Base-by-base conservation (phyloP, 2,888 invertebrate genomes). In the Idaea aversata region DNA sequence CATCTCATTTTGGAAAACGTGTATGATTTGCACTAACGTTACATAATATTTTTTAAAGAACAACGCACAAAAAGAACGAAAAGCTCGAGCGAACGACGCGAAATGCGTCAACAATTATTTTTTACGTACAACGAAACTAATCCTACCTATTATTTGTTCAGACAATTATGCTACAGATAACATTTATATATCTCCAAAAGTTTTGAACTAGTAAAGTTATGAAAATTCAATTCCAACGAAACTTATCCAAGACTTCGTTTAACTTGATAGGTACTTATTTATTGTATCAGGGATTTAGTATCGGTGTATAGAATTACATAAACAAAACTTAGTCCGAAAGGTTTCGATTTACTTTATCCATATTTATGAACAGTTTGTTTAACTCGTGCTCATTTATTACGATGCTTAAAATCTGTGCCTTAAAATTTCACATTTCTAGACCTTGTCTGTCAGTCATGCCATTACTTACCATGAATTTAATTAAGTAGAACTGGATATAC, bases 171-270 rank as follows among this genome's bases (percentile, higher is more conserved):
- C 47, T 47, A 36, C 47, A 47, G 47, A 47, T 47, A 47, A 47
- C 10, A 47, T 47, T 47, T 47, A 7, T 13, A 47, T 47, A 47
- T 47, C 47, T 47, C 47, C 10, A 47, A 47, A 47, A 47, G 47
- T 47, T 25, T 47, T 47, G 47, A 47, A 47, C 47, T 47, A 47
- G 7, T 38, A 38, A 38, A 38, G 47, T 47, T 47, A 47, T 47
- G 47, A 47, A 47, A 47, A 47, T 47, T 47, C 47, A 47, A 47
- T 47, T 47, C 47, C 47, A 47, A 47, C 47, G 47, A 47, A 47
- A 47, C 47, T 47, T 47, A 13, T 47, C 7, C 47, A 47, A 47
- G 47, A 47, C 13, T 47, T 47, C 47, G 47, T 47, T 47, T 13
- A 47, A 47, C 47, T 47, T 47, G 47, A 47, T 47, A 25, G 25